A percentile compares a stretch with the other conserved stretches of the same genome.
Conservation (phyloP, 2,113 vertebrate genomes). For the Colossoma macropomum region DNA sequence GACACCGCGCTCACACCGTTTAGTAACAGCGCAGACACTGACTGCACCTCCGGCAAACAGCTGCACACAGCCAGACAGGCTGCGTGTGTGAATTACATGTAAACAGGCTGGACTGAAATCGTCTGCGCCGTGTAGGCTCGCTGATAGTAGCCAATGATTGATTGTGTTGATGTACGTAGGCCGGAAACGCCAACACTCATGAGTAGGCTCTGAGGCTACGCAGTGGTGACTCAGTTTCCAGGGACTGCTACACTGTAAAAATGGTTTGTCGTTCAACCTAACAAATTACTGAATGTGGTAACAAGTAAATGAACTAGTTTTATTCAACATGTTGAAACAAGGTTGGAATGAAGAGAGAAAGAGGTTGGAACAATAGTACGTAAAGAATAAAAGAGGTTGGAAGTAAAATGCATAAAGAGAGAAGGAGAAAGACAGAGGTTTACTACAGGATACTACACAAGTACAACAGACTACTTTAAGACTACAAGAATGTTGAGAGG, state of each 20-base stretch:
- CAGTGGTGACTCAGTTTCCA: neutral
- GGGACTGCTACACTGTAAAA: neutral
- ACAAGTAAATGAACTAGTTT: no score
- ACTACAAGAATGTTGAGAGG: neutral
- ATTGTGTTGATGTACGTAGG: neutral
- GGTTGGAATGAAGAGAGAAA: no score
- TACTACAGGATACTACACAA: neutral
- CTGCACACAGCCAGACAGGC: neutral
- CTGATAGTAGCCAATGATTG: neutral
- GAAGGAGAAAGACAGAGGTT: neutral
- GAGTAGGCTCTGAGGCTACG: neutral
- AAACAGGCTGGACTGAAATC: neutral
- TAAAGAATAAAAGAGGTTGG: neutral
- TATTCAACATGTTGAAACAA: no score
- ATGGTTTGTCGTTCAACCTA: no score
- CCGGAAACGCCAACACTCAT: neutral
- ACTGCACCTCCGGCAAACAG: neutral
- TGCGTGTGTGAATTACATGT: neutral
- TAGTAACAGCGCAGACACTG: neutral
- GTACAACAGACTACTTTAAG: neutral
- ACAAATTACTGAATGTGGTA: no score
- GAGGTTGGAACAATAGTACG: neutral
- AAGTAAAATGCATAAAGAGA: neutral
- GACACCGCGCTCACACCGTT: slow-evolving; percentile 16
- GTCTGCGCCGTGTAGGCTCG: neutral